Evolutionary conservation across 2,797 vertebrate species (phyloP), one percentile per base, ranked within the genome.

Genomic region (Nyctibius grandis): DNA sequence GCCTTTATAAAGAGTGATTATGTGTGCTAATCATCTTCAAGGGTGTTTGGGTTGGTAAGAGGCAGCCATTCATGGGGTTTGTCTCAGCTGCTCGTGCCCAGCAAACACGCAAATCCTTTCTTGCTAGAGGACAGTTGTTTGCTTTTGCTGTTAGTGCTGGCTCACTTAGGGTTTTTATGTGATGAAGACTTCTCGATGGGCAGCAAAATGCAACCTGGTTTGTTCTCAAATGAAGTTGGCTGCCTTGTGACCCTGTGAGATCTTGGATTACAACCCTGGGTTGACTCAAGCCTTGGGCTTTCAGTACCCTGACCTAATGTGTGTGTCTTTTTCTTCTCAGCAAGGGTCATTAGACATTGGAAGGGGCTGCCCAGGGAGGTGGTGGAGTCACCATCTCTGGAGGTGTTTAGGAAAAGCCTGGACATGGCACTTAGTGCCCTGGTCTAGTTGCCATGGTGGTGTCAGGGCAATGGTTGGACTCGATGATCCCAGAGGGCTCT

Each of bases 51-150:
- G 26, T 15, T 69, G 60, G 22, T 57, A 38, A 47, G n/a, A 0
- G 2, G 33, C 48, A 68, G 47, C 31, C 7, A 8, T 21, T 61
- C 6, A 6, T 0, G 0, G 45, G 20, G 11, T 45, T 79, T 76
- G 19, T 38, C 51, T 67, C 36, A 3, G 36, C 60, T 44, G 26
- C 56, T 72, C 25, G 34, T 20, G 38, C 56, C 47, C 42, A 38
- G 50, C 15, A 87, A 75, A 50, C 4, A 8, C 2, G 22, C 0
- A 1, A 61, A 51, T 68, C 38, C 9, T 53, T 36, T 59, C 56
- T 80, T 72, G 31, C 50, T 47, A 13, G 28, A 33, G 51, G 20
- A 6, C 8, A n/a, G 9, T 25, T 64, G 20, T 48, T 82, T 77
- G 51, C 38, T 91, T 77, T 67, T 81, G 19, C 48, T 69, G 0